Evolutionary conservation across 2,113 vertebrate genomes (phyloP).

Genomic region (Emydocephalus ijimae): DNA sequence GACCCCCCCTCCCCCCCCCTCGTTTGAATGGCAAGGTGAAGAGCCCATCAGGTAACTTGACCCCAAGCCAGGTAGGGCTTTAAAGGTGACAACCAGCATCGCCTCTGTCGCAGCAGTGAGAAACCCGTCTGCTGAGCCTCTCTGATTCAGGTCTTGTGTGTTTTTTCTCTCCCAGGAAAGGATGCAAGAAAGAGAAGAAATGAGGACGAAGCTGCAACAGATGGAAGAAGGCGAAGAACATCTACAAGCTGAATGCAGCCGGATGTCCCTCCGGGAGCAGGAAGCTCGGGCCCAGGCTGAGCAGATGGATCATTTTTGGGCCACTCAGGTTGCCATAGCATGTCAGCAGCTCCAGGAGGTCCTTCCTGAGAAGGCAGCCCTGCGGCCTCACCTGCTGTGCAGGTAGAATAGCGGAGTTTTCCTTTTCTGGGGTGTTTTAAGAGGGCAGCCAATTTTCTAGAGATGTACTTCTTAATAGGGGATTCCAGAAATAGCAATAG

Average conservation of each 20-base stretch:
- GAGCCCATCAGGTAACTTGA: neutral
- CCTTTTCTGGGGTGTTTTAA: neutral
- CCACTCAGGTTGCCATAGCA: slow-evolving; percentile 47
- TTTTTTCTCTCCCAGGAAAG: slow-evolving; percentile 53
- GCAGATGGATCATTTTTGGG: slow-evolving; percentile 45
- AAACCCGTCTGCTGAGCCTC: too few species aligned
- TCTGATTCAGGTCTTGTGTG: too few species aligned
- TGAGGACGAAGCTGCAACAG: slow-evolving; percentile 42
- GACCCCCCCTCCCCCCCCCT: too few species aligned
- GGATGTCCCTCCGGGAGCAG: slow-evolving; percentile 41
- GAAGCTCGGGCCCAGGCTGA: slow-evolving; percentile 51
- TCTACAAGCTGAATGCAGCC: slow-evolving; percentile 43
- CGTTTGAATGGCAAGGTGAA: too few species aligned
- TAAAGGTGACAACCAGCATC: neutral
- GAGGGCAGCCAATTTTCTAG: neutral
- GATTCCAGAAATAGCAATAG: neutral
- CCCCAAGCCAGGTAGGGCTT: neutral
- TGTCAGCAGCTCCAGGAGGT: slow-evolving; percentile 43
- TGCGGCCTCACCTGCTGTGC: neutral
- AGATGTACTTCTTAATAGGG: neutral
- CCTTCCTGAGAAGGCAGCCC: slow-evolving; percentile 28
- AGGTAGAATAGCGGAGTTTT: slow-evolving; percentile 51
- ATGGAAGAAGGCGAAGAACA: slow-evolving; percentile 55
- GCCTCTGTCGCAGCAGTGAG: neutral
- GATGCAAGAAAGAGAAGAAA: slow-evolving; percentile 13